phyloP scores from a whole-genome alignment of 2,113 vertebrate genomes.

The Miniopterus natalensis region DNA sequence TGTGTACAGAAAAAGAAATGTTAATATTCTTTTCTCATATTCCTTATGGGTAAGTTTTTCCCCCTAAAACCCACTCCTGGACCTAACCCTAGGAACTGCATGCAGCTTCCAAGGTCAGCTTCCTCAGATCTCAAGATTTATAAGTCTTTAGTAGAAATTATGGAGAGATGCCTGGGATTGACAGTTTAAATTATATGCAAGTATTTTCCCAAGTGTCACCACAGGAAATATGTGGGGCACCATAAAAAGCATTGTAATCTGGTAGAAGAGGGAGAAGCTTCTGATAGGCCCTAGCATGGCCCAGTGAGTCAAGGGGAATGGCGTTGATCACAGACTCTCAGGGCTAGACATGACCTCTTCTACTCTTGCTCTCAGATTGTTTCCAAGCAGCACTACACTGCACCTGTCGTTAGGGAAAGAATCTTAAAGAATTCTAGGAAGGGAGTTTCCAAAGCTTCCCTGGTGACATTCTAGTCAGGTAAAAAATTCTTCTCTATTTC shows the following conservation, averaged over 20 bases:
- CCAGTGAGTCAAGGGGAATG: neutral
- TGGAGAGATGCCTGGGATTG: neutral
- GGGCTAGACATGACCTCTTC: neutral
- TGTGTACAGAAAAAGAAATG: neutral
- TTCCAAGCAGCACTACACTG: neutral
- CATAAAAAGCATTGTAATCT: slow-evolving; percentile 52
- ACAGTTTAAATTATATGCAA: slow-evolving; percentile 36
- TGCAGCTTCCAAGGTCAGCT: slow-evolving; percentile 1
- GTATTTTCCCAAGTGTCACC: slow-evolving; percentile 44
- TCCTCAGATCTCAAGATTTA: slow-evolving; percentile 44
- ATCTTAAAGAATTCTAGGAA: slow-evolving; percentile 50
- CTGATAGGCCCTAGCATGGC: neutral
- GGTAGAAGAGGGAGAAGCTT: neutral
- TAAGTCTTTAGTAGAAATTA: slow-evolving; percentile 24
- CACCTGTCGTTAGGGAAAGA: neutral
- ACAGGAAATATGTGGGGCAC: slow-evolving; percentile 49
- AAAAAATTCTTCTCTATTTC: neutral
- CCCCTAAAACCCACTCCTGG: neutral
- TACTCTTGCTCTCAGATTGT: neutral
- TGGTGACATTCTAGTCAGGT: neutral
- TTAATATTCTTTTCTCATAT: slow-evolving; percentile 16
- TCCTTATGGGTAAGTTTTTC: neutral
- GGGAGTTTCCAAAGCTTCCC: slow-evolving; percentile 36
- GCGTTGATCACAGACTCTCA: neutral
- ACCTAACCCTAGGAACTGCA: slow-evolving; percentile 15